Conservation (phyloP, 1,140 invertebrate species). For the Diabrotica virgifera region DNA sequence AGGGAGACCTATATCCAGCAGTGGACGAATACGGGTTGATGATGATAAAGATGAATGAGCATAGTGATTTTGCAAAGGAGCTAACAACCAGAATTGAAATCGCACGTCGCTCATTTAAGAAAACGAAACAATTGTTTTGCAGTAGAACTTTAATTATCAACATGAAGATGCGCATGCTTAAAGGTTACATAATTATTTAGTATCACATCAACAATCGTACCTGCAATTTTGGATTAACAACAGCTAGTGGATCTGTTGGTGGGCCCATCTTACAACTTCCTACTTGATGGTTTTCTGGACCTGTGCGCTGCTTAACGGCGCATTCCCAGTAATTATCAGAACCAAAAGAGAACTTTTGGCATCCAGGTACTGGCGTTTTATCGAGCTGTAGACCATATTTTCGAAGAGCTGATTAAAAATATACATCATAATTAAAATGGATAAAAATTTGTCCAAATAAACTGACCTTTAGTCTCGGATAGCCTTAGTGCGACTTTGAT, state of each 20-base stretch:
- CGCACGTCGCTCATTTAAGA: no score
- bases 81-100: no score
- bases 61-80: no score
- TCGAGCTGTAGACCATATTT: conserved; percentile 66
- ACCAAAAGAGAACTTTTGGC: conserved; percentile 69
- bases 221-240: conserved; percentile 69
- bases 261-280: conserved; percentile 81
- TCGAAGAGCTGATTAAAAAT: conserved; percentile 56
- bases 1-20: no score
- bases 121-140: no score
- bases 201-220: no score
- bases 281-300: conserved; percentile 82
- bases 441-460: neutral
- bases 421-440: neutral
- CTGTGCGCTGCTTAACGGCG: conserved; percentile 69
- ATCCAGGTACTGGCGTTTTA: conserved; percentile 66
- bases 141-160: no score
- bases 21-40: no score
- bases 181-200: no score
- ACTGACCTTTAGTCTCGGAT: conserved; percentile 59
- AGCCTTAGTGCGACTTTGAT: conserved; percentile 74
- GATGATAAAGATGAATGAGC: no score
- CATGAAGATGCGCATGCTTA: no score
- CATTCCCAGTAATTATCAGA: conserved; percentile 82
- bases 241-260: conserved; percentile 60